These are phyloP conservation scores for Azemiops feae DNA, from an alignment of 2,113 vertebrate genomes.

Conservation along the genomic window DNA sequence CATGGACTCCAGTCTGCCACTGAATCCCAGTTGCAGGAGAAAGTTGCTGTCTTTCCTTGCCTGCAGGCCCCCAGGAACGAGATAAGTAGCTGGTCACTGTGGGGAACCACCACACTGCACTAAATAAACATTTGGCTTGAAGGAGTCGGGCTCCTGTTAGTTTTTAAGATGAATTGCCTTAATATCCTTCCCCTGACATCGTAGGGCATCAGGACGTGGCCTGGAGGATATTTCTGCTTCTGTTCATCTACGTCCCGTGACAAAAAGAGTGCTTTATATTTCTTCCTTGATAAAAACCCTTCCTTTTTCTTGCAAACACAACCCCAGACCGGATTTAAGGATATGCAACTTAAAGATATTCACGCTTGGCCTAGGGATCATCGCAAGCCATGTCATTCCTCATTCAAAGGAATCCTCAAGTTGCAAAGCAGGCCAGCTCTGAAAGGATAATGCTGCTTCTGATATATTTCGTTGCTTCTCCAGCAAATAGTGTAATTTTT, in stretches of 20 bases:
- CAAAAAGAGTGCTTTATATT: not conserved
- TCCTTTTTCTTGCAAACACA: not conserved
- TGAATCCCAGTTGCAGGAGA: not conserved
- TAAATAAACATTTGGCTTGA: not conserved
- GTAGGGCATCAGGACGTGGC: not conserved
- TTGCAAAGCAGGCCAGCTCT: not conserved
- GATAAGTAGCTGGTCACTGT: not conserved
- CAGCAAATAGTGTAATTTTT: slow-evolving; percentile 14
- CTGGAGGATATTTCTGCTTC: not conserved
- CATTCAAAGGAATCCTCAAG: not conserved
- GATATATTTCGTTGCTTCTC: slow-evolving; percentile 14
- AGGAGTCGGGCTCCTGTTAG: not conserved
- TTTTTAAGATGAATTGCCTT: not conserved
- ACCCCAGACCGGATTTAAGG: not conserved
- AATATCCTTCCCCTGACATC: not conserved
- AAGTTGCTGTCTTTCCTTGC: not conserved
- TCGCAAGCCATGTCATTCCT: not conserved
- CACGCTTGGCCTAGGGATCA: not conserved
- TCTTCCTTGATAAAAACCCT: not conserved
- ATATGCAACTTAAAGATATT: not conserved
- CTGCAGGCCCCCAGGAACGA: not conserved
- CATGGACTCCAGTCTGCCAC: not conserved
- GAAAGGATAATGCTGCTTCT: slow-evolving; percentile 18
- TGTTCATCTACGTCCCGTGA: not conserved
- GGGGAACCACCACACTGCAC: not conserved